Percentiles rank a stretch among this genome's conserved stretches.
phyloP scores from a whole-genome alignment of 1,140 invertebrate species.

The Polyergus mexicanus region DNA sequence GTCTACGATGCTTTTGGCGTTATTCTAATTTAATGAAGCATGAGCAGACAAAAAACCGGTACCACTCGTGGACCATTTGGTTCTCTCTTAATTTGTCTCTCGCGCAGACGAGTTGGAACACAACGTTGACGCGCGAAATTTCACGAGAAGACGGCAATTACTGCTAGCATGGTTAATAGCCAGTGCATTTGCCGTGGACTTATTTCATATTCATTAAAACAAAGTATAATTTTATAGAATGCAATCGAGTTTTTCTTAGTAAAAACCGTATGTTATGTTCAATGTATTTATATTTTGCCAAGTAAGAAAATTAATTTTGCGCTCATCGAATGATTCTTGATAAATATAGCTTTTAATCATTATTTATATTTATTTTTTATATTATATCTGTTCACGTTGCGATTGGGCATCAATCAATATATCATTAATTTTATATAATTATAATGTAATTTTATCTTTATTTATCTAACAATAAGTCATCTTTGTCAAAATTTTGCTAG shows the following conservation, averaged over 20 bases:
- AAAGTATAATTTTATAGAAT: slow-evolving; percentile 40
- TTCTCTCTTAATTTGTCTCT: slow-evolving; percentile 61
- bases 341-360: background rate
- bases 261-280: background rate
- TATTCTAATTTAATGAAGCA: slow-evolving; percentile 58
- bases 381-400: background rate
- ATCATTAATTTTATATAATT: background rate
- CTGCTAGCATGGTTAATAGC: slow-evolving; percentile 58
- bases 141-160: slow-evolving; percentile 67
- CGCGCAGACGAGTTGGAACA: slow-evolving; percentile 32
- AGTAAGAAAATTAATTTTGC: slow-evolving; percentile 19
- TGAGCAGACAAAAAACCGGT: slow-evolving; percentile 38
- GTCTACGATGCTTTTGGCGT: slow-evolving; percentile 53
- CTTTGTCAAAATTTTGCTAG: background rate
- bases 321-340: background rate
- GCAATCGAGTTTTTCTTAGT: slow-evolving; percentile 27
- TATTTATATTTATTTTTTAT: background rate
- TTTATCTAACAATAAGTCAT: background rate
- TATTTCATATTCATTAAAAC: slow-evolving; percentile 61
- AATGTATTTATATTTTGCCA: background rate
- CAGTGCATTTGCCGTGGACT: slow-evolving; percentile 34
- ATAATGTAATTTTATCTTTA: background rate
- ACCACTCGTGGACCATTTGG: slow-evolving; percentile 33
- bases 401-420: background rate
- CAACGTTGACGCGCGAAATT: slow-evolving; percentile 45